Evolutionary conservation across 2,888 invertebrate species (phyloP), one percentile per base, ranked within the genome.

Genomic region (Resseliella maxima): DNA sequence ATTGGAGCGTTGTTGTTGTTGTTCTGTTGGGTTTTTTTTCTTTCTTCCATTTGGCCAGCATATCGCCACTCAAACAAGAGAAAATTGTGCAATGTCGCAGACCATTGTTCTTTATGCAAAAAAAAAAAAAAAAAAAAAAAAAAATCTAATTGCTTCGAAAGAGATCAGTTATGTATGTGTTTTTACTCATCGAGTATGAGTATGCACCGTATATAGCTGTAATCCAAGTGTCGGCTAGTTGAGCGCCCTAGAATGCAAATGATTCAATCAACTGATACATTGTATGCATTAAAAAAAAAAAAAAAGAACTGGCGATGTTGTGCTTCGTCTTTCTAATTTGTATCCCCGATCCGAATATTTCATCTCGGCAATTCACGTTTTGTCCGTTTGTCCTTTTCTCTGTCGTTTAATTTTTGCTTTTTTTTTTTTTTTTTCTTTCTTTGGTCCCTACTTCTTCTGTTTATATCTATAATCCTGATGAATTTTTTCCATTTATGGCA

Each of bases 111-210:
- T 59, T 5, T 59, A 59, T 59, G 24, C 24, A 24, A n/a, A 59
- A 59, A 59, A 59, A 59, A n/a, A n/a, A n/a, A n/a, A n/a, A n/a
- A n/a, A n/a, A n/a, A n/a, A n/a, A n/a, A n/a, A n/a, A n/a, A n/a
- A n/a, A n/a, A n/a, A n/a, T n/a, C 59, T 59, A 59, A 59, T 59
- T 59, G 59, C 59, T 59, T 27, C 59, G 59, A 59, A 59, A 59
- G 59, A 59, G 59, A 59, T 59, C 59, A 6, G 27, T 27, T 59
- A 24, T n/a, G 18, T 27, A 24, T 24, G 2, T 27, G 59, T 59
- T n/a, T 27, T 8, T 50, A 21, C 2, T 8, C 15, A 18, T 50
- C 15, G 5, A 12, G 50, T 18, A 12, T 50, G 2, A 18, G 21
- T 21, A 21, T 50, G 5, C 50, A 12, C 10, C 15, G 50, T 5